Percentiles rank a stretch among this genome's conserved stretches.
These are phyloP conservation scores for Drosophila parthenogenetica DNA, from an alignment of 2,888 invertebrate species.

Conservation along the genomic window DNA sequence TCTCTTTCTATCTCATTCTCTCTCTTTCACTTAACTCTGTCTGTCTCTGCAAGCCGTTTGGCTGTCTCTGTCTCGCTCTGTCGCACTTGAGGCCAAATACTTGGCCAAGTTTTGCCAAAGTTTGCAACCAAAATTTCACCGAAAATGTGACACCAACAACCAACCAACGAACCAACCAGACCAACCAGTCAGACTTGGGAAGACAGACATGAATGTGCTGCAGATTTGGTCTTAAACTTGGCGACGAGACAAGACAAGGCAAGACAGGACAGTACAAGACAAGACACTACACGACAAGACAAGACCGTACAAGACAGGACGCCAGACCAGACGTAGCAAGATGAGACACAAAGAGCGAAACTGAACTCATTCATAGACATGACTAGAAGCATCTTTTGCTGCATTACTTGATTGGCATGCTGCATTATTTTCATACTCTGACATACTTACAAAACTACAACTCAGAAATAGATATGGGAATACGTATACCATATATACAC, in stretches of 20 bases:
- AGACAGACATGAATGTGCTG: constrained; percentile 1
- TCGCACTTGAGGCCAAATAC: constrained; percentile 75
- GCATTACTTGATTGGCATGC: constrained; percentile 78
- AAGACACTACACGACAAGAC: neutral
- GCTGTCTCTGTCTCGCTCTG: constrained; percentile 53
- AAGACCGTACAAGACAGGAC: neutral
- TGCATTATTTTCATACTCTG: constrained; percentile 57
- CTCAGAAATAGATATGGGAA: constrained; percentile 11
- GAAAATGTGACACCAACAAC: constrained; percentile 80
- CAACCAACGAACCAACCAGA: constrained; percentile 75
- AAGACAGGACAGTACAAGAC: neutral
- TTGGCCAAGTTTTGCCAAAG: constrained; percentile 80
- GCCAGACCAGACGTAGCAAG: neutral
- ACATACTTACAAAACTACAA: constrained; percentile 34
- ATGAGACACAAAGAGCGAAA: neutral
- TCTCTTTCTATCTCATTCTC: neutral
- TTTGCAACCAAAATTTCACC: constrained; percentile 81
- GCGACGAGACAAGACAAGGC: neutral
- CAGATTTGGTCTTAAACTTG: neutral
- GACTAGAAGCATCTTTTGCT: constrained; percentile 36
- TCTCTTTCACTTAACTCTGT: neutral
- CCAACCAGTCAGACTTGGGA: constrained; percentile 51
- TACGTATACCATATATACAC: too few relatives aligned
- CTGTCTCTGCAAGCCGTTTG: constrained; percentile 19
- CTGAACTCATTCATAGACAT: constrained; percentile 24